Percentiles rank a stretch among this genome's conserved stretches.
Evolutionary conservation across 2,888 invertebrate species (phyloP).

Genomic region (Meiosimyza decipiens): DNA sequence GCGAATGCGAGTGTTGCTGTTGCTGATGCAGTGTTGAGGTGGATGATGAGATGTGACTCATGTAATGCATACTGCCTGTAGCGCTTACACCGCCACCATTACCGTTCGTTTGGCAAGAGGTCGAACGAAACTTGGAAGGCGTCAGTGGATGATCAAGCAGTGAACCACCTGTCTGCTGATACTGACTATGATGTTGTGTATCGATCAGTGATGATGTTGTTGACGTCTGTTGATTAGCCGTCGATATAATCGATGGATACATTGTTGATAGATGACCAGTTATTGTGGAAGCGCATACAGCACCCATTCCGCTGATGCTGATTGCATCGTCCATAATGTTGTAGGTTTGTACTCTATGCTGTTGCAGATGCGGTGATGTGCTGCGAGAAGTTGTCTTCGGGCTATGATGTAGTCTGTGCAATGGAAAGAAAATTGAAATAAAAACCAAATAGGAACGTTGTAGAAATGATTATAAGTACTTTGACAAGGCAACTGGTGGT

Average conservation of each 20-base stretch:
- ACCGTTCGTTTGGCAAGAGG: constrained; percentile 65
- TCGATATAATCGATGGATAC: constrained; percentile 63
- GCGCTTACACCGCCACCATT: constrained; percentile 38
- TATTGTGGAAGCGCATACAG: constrained; percentile 54
- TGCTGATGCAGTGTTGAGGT: constrained; percentile 58
- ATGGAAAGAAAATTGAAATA: constrained; percentile 29
- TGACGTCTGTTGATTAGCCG: constrained; percentile 63
- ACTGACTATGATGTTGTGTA: constrained; percentile 64
- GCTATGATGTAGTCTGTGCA: constrained; percentile 64
- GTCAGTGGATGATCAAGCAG: constrained; percentile 66
- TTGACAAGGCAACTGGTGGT: constrained; percentile 69
- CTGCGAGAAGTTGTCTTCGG: constrained; percentile 67
- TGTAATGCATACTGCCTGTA: constrained; percentile 16
- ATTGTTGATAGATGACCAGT: constrained; percentile 60
- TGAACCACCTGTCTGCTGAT: constrained; percentile 65
- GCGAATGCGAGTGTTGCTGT: constrained; percentile 43
- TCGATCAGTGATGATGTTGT: constrained; percentile 65
- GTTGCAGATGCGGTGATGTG: constrained; percentile 66
- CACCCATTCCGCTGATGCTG: constrained; percentile 42
- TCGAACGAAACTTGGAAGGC: constrained; percentile 64
- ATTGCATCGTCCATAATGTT: constrained; percentile 65
- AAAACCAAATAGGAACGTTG: neutral
- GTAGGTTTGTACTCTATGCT: constrained; percentile 65
- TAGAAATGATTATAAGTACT: constrained; percentile 54
- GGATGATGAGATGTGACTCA: constrained; percentile 47